phyloP scores from a whole-genome alignment of 2,113 vertebrate species.

The Lepus americanus region DNA sequence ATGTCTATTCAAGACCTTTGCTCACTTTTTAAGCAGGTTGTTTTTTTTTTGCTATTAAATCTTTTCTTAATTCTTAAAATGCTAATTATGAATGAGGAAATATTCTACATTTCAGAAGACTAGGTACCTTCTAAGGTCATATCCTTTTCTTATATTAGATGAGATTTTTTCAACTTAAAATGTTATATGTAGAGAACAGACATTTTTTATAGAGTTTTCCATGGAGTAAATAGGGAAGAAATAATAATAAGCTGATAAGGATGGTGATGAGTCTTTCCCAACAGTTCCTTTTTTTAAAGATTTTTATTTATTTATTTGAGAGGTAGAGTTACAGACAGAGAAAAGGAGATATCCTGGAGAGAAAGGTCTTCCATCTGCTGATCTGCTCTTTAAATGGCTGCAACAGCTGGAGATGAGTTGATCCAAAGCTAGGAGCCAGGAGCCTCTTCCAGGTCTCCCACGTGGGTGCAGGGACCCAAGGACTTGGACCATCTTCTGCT shows the following conservation, averaged over 20 bases:
- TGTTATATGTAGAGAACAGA: background rate
- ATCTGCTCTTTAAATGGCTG: too few species aligned
- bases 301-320: background rate
- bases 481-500: too few species aligned
- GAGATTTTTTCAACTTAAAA: background rate
- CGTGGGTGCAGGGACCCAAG: too few species aligned
- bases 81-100: background rate
- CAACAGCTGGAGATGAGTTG: too few species aligned
- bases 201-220: background rate
- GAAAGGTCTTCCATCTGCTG: too few species aligned
- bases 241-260: background rate
- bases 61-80: constrained; percentile 47
- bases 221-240: background rate
- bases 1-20: background rate
- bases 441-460: too few species aligned
- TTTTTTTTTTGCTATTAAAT: background rate
- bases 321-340: background rate
- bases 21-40: background rate
- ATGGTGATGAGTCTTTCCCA: background rate
- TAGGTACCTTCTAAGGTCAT: background rate
- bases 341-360: too few species aligned
- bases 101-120: background rate
- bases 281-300: background rate
- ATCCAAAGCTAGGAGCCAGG: too few species aligned
- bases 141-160: constrained; percentile 13